A percentile compares a stretch with the other conserved stretches of the same genome.
Conservation (phyloP, 2,888 invertebrate genomes). For the Phlogophora meticulosa region DNA sequence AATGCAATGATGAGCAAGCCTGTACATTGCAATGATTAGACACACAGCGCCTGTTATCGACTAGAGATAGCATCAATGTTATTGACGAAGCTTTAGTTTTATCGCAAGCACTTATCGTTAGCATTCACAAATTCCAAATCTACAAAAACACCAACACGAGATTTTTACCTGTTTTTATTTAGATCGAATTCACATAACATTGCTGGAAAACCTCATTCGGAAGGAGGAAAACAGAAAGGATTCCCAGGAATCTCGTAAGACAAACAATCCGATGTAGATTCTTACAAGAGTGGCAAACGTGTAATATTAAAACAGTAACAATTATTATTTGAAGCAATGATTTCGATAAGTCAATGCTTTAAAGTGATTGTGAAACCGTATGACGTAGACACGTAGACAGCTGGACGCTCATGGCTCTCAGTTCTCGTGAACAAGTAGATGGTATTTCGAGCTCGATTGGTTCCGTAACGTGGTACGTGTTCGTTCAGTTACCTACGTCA, state of each 20-base stretch:
- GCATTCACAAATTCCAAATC: slow-evolving; percentile 34
- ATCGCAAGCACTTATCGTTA: slow-evolving; percentile 45
- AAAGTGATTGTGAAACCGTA: slow-evolving; percentile 67
- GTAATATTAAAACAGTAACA: slow-evolving; percentile 36
- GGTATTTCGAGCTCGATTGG: slow-evolving; percentile 73
- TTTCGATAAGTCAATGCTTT: no score
- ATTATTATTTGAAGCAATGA: slow-evolving; percentile 62
- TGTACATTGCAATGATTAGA: slow-evolving; percentile 37
- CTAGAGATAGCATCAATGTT: slow-evolving; percentile 43
- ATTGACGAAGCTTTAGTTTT: slow-evolving; percentile 49
- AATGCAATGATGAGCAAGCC: slow-evolving; percentile 18
- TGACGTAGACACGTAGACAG: slow-evolving; percentile 78
- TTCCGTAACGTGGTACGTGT: slow-evolving; percentile 36
- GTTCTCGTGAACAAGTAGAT: slow-evolving; percentile 71
- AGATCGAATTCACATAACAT: slow-evolving; percentile 24
- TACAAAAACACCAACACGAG: slow-evolving; percentile 15
- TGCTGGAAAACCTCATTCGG: slow-evolving; percentile 25
- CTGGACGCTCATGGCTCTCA: slow-evolving; percentile 72
- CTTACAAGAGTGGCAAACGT: slow-evolving; percentile 39
- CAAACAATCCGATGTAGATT: slow-evolving; percentile 36
- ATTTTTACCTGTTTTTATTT: slow-evolving; percentile 20
- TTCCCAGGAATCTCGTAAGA: slow-evolving; percentile 49
- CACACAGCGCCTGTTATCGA: slow-evolving; percentile 40
- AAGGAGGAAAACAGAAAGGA: slow-evolving; percentile 36
- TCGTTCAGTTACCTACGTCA: slow-evolving; percentile 52